Percentiles rank a stretch among this genome's conserved stretches.
phyloP scores from a whole-genome alignment of 2,888 invertebrate genomes.

The Noctua comes region DNA sequence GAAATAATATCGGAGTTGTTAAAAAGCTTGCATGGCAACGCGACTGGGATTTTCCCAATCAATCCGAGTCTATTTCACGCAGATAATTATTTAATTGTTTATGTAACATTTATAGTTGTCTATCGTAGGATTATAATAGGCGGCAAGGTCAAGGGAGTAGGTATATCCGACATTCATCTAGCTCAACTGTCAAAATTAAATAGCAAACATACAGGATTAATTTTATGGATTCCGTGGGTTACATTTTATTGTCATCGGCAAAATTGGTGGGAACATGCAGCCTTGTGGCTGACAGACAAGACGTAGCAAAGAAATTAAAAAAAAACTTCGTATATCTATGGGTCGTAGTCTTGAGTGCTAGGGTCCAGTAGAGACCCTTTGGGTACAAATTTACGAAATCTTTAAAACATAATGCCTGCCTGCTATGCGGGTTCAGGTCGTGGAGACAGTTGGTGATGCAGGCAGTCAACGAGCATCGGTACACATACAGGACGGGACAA shows the following conservation, averaged over 20 bases:
- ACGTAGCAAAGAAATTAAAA: neutral
- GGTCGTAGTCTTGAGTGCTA: neutral
- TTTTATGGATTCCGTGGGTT: neutral
- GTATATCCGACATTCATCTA: slow-evolving; percentile 28
- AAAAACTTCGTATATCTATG: neutral
- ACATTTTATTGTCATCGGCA: neutral
- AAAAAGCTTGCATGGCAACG: slow-evolving; percentile 13
- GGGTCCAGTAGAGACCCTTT: neutral
- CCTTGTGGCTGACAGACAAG: neutral
- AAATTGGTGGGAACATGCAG: neutral
- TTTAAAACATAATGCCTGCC: neutral
- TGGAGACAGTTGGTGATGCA: neutral
- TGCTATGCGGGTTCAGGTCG: neutral
- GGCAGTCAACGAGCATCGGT: neutral
- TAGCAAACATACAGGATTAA: neutral
- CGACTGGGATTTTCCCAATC: neutral
- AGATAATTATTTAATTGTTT: too few species aligned
- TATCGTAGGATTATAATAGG: slow-evolving; percentile 1
- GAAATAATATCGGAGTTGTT: neutral
- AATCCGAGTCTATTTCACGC: neutral
- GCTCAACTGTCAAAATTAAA: neutral
- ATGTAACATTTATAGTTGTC: too few species aligned
- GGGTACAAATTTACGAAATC: neutral
- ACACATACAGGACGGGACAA: neutral
- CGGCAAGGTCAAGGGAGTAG: slow-evolving; percentile 41